These are phyloP conservation scores for Tenthredo scrophulariae DNA, from an alignment of 2,888 invertebrate species.

Conservation along the genomic window DNA sequence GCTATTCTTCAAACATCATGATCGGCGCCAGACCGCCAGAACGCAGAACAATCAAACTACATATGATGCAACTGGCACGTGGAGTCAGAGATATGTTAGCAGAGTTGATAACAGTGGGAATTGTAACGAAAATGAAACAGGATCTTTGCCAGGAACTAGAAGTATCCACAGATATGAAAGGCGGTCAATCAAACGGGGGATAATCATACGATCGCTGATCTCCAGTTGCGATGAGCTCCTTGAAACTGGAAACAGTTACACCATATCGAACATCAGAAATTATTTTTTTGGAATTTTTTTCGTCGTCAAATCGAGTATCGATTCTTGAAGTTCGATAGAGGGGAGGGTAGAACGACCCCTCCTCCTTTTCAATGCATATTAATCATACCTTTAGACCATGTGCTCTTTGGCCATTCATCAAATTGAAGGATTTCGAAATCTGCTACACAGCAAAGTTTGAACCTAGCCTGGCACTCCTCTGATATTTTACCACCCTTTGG, in stretches of 20 bases:
- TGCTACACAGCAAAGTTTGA: constrained; percentile 18
- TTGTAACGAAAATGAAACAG: not conserved
- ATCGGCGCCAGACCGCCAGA: constrained; percentile 27
- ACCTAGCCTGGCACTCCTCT: constrained; percentile 13
- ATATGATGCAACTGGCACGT: constrained; percentile 36
- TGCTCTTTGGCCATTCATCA: constrained; percentile 45
- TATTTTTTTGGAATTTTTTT: not conserved
- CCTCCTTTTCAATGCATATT: constrained; percentile 70
- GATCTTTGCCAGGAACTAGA: constrained; percentile 7
- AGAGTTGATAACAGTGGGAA: constrained; percentile 2
- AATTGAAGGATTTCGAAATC: constrained; percentile 46
- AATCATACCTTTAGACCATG: constrained; percentile 64
- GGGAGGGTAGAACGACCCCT: not conserved
- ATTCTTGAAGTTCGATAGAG: constrained; percentile 20
- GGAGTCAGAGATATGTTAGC: constrained; percentile 1
- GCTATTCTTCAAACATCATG: constrained; percentile 36
- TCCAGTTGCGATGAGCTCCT: not conserved
- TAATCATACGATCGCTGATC: not conserved
- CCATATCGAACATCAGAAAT: not conserved
- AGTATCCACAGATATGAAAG: not conserved
- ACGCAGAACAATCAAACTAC: constrained; percentile 27
- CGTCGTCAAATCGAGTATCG: constrained; percentile 1
- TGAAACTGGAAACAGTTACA: not conserved
- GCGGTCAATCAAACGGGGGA: not conserved
- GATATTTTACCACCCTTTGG: not conserved